These are phyloP conservation scores for Lophius piscatorius DNA, from an alignment of 2,113 vertebrate species.

Conservation along the genomic window DNA sequence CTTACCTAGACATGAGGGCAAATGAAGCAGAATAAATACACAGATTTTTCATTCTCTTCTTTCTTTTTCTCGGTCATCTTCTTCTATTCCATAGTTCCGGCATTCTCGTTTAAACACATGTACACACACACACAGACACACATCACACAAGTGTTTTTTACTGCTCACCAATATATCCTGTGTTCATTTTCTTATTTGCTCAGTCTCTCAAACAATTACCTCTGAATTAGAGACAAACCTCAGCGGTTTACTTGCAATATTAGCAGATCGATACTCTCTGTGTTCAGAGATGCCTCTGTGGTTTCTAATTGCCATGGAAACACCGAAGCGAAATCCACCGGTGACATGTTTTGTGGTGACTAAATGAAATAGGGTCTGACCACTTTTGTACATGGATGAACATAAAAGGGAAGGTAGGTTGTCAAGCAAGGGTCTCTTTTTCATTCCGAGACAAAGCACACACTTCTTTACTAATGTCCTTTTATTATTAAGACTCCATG, in stretches of 20 bases:
- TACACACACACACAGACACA: background rate
- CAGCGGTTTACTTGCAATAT: conserved; percentile 56
- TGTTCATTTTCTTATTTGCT: conserved; percentile 36
- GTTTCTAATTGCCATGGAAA: conserved; percentile 42
- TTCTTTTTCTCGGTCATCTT: conserved; percentile 31
- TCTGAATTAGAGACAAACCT: conserved; percentile 43
- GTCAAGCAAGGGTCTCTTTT: too few species aligned
- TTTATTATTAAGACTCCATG: too few species aligned
- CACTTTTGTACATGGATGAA: background rate
- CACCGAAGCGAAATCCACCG: background rate
- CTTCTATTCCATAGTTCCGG: conserved; percentile 16
- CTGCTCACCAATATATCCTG: conserved; percentile 22
- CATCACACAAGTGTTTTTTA: conserved; percentile 11
- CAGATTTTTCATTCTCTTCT: conserved; percentile 46
- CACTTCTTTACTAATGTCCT: too few species aligned
- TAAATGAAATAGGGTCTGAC: conserved; percentile 31
- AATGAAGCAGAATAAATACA: conserved; percentile 66
- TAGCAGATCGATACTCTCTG: conserved; percentile 33
- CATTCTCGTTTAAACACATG: background rate
- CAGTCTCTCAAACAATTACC: conserved; percentile 37
- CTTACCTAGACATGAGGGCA: conserved; percentile 79
- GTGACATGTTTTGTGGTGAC: conserved; percentile 14
- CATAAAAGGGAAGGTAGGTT: too few species aligned
- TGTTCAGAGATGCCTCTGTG: conserved; percentile 6
- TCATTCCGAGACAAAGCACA: too few species aligned